Percentiles rank a stretch among this genome's conserved stretches.
phyloP scores from a whole-genome alignment of 2,888 invertebrate genomes.

The Bombyx huttoni region DNA sequence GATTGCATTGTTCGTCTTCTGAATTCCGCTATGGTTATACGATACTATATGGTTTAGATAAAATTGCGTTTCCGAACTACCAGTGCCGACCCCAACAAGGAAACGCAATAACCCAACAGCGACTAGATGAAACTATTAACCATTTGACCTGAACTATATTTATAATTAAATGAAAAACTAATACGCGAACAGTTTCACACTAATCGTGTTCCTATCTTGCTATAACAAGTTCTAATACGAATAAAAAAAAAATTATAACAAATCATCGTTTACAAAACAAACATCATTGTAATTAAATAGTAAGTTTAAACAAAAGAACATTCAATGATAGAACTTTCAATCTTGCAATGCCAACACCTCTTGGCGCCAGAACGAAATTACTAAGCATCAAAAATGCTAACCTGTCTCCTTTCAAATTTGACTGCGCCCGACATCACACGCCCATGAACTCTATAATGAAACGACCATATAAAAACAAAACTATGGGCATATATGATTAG shows the following conservation, averaged over 20 bases:
- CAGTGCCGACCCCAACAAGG: no score
- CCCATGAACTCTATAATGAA: constrained; percentile 72
- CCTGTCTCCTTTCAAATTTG: constrained; percentile 70
- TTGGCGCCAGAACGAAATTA: constrained; percentile 64
- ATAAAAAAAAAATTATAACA: not conserved
- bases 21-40: no score
- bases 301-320: constrained; percentile 17
- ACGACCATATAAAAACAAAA: constrained; percentile 68
- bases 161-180: no score
- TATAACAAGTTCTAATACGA: not conserved
- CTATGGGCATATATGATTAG: constrained; percentile 72
- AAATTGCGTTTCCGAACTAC: no score
- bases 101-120: no score
- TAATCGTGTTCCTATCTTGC: no score
- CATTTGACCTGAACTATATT: no score
- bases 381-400: constrained; percentile 48
- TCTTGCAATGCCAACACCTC: constrained; percentile 45
- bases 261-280: constrained; percentile 4
- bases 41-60: no score
- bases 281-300: constrained; percentile 5
- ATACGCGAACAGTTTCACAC: no score
- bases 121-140: no score
- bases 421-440: constrained; percentile 68
- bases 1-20: no score
- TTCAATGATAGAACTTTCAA: constrained; percentile 32